These are phyloP conservation scores for Neolamprologus brichardi DNA, from an alignment of 2,113 vertebrate genomes.

Conservation along the genomic window DNA sequence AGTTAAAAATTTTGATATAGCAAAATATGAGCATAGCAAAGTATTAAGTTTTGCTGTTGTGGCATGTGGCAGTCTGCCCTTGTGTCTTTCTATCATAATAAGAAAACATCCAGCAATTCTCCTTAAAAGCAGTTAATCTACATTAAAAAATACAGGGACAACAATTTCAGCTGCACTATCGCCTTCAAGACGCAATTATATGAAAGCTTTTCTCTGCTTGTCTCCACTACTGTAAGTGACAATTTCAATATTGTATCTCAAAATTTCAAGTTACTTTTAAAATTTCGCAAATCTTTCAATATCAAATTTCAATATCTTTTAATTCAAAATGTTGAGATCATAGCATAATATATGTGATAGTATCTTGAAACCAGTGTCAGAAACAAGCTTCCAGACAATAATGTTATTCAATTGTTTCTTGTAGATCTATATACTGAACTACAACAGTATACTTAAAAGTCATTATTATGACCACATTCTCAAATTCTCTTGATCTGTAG, in stretches of 20 bases:
- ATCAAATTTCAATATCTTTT: not conserved
- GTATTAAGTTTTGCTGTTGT: not conserved
- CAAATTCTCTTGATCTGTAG: not conserved
- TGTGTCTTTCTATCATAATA: not conserved
- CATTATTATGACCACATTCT: not conserved
- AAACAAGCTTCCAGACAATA: not conserved
- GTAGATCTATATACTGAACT: not conserved
- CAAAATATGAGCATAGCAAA: not conserved
- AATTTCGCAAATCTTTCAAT: fast-evolving
- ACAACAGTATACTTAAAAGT: not conserved
- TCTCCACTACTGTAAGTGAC: not conserved
- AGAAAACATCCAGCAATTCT: not conserved
- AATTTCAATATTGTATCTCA: not conserved
- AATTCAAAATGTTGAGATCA: not conserved
- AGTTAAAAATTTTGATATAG: not conserved
- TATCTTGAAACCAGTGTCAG: not conserved
- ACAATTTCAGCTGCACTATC: not conserved
- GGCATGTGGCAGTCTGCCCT: not conserved
- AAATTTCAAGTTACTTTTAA: not conserved
- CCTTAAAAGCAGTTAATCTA: not conserved
- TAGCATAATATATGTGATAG: not conserved
- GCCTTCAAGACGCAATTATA: not conserved
- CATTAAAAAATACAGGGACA: not conserved
- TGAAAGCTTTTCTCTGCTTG: not conserved
- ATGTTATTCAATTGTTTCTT: not conserved